Evolutionary conservation across 2,888 invertebrate genomes (phyloP).

Genomic region (Papilio protenor): DNA sequence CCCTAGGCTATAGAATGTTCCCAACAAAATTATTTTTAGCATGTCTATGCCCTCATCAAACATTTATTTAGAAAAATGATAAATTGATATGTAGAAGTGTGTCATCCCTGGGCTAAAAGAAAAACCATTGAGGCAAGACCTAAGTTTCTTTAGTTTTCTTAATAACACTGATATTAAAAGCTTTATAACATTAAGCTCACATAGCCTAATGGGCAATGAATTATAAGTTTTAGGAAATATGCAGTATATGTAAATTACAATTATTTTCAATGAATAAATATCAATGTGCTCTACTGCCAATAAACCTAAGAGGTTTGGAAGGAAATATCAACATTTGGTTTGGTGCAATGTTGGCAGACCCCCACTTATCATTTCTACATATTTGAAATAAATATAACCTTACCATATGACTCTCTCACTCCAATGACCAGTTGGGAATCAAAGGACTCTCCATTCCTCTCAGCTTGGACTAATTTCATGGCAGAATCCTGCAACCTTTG

Average conservation of each 20-base stretch:
- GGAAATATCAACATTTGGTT: not conserved
- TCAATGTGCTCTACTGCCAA: not conserved
- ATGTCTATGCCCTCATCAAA: too few species aligned
- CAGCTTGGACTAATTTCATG: constrained; percentile 98
- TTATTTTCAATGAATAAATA: not conserved
- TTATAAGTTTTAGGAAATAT: not conserved
- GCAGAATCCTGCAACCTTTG: constrained; percentile 96
- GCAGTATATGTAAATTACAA: not conserved
- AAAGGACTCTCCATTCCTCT: constrained; percentile 98
- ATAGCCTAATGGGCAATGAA: too few species aligned
- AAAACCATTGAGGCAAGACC: not conserved
- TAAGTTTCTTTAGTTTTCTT: not conserved
- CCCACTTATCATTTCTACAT: not conserved
- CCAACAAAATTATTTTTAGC: too few species aligned
- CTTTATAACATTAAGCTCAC: not conserved
- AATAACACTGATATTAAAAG: not conserved
- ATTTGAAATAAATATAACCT: constrained; percentile 50
- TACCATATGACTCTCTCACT: constrained; percentile 98
- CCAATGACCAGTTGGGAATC: constrained; percentile 99
- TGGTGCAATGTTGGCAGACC: not conserved
- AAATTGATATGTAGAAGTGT: too few species aligned
- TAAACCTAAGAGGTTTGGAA: not conserved
- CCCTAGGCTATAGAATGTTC: too few species aligned
- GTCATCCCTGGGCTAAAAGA: too few species aligned
- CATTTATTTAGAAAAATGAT: too few species aligned